phyloP scores from a whole-genome alignment of 2,888 invertebrate species.

The Tetranychus piercei region DNA sequence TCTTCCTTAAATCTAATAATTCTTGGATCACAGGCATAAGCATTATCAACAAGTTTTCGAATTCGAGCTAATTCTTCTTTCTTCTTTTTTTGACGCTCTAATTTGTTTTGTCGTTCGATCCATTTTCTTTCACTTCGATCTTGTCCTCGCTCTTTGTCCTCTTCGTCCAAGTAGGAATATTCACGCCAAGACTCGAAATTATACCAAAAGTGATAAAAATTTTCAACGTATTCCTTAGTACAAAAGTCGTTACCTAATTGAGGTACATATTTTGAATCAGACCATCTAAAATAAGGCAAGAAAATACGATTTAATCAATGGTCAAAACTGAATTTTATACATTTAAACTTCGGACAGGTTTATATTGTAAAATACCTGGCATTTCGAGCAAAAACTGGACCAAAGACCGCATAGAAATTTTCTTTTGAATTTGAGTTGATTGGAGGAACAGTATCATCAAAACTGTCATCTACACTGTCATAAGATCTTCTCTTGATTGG shows the following conservation, averaged over 20 bases:
- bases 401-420: slow-evolving; percentile 48
- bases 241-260: slow-evolving; percentile 56
- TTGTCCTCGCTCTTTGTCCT: slow-evolving; percentile 92
- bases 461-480: slow-evolving; percentile 87
- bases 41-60: slow-evolving; percentile 71
- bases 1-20: slow-evolving; percentile 79
- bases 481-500: slow-evolving; percentile 64
- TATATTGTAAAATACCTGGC: slow-evolving; percentile 32
- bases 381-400: slow-evolving; percentile 38
- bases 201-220: slow-evolving; percentile 94
- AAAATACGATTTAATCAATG: slow-evolving; percentile 18
- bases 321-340: not conserved
- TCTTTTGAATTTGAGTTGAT: slow-evolving; percentile 46
- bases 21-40: slow-evolving; percentile 81
- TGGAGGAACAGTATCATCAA: slow-evolving; percentile 69
- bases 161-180: slow-evolving; percentile 93
- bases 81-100: slow-evolving; percentile 70
- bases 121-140: slow-evolving; percentile 84
- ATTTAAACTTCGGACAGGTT: not conserved
- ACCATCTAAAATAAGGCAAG: slow-evolving; percentile 49
- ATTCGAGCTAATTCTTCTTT: slow-evolving; percentile 92
- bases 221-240: slow-evolving; percentile 63
- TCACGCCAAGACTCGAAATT: slow-evolving; percentile 98
- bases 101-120: slow-evolving; percentile 97
- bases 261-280: slow-evolving; percentile 67